Evolutionary conservation across 2,797 vertebrate genomes (phyloP).

Genomic region (Pangasius macronema): DNA sequence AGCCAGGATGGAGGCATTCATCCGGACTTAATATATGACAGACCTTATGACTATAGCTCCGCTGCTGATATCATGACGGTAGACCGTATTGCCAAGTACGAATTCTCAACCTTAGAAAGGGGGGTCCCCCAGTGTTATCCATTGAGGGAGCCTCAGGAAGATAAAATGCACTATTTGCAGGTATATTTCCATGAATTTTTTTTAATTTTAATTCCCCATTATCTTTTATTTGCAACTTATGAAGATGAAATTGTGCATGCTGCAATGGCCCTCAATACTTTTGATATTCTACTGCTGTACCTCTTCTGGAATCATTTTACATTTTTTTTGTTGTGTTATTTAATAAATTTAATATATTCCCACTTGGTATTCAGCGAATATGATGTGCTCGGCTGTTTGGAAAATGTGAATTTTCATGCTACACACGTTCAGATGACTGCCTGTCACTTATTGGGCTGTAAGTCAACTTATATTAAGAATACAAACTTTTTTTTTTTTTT

Average conservation of each 20-base stretch:
- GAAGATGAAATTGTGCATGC: conserved; percentile 69
- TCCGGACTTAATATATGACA: conserved; percentile 85
- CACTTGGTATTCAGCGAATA: conserved; percentile 52
- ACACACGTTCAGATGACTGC: not conserved
- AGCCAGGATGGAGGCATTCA: conserved; percentile 86
- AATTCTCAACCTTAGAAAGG: conserved; percentile 88
- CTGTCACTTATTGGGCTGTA: not conserved
- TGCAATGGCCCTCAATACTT: conserved; percentile 62
- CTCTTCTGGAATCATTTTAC: conserved; percentile 59
- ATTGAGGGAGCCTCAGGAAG: conserved; percentile 83
- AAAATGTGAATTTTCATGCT: conserved; percentile 64
- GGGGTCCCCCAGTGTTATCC: conserved; percentile 84
- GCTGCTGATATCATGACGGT: conserved; percentile 82
- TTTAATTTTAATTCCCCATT: conserved; percentile 70
- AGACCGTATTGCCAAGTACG: conserved; percentile 87
- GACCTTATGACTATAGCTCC: conserved; percentile 84
- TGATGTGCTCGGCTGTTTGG: conserved; percentile 65
- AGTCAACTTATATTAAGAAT: not conserved
- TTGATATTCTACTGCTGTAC: conserved; percentile 54
- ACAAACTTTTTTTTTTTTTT: not conserved
- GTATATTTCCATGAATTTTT: conserved; percentile 83
- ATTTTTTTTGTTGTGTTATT: conserved; percentile 46
- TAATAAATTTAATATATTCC: conserved; percentile 57
- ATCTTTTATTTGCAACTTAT: conserved; percentile 50
- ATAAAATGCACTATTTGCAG: conserved; percentile 97